Evolutionary conservation across 2,113 vertebrate species (phyloP), one percentile per base, ranked within the genome.

Genomic region (Larimichthys polyactis): DNA sequence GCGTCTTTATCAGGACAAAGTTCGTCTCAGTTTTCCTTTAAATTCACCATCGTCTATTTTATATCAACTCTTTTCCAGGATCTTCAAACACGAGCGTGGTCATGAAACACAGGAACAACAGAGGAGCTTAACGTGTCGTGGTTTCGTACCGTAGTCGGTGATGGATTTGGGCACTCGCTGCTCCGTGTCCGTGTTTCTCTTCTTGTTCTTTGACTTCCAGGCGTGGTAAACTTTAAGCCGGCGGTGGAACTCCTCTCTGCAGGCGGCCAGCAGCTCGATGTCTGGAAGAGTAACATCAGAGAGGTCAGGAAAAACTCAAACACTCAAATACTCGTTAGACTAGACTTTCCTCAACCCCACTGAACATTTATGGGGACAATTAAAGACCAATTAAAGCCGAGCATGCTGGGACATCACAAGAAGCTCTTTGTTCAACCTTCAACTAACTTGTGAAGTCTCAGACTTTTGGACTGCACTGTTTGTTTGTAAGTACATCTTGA

Each of bases 121-220:
- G 12, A 24, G 55, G 22, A 58, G 14, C 14, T 14, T 3, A 46
- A 4, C 0, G 44, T 11, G 44, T 1, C 0, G 19, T 6, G 0
- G 5, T 19, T 29, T 55, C 95, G 94, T 95, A 99, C 98, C 98
- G 84, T 99, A 98, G 82, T 99, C 98, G 0, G 95, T 98, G 91
- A 99, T 86, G 0, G 96, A 97, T 71, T 98, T 99, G 2, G 98
- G 98, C 64, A 96, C 98, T 11, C 98, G 95, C 59, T 97, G 98
- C 57, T 98, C 97, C 12, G 95, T 51, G 64, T 99, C 97, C 0
- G 96, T 81, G 81, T 99, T 99, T 72, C 98, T 96, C 85, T 99
- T 99, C 96, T 98, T 99, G 86, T 99, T 99, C 96, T 96, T 98
- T 69, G 98, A 97, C 88, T 99, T 99, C 98, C 98, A 99, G 49